These are phyloP conservation scores for Colletes latitarsis DNA, from an alignment of 1,140 invertebrate genomes.

Conservation along the genomic window DNA sequence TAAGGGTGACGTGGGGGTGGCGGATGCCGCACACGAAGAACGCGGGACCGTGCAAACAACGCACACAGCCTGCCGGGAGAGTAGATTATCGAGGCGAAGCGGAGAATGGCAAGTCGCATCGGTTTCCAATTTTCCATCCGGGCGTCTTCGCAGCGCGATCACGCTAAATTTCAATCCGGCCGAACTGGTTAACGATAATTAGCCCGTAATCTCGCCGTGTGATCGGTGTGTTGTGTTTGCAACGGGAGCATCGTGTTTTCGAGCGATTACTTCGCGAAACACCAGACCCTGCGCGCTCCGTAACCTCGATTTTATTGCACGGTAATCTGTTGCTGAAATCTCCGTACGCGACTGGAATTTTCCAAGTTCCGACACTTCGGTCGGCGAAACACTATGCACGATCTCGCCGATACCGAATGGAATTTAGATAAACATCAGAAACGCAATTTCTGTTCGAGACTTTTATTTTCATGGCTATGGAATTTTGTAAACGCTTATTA, in stretches of 20 bases:
- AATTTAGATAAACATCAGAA: too few species aligned
- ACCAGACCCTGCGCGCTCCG: neutral
- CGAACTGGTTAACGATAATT: slow-evolving; percentile 73
- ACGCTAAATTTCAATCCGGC: slow-evolving; percentile 68
- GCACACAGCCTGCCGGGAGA: neutral
- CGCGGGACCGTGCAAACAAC: neutral
- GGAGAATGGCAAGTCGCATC: slow-evolving; percentile 11
- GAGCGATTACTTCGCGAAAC: neutral
- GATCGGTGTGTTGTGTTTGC: slow-evolving; percentile 5
- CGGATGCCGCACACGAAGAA: neutral
- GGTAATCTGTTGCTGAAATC: neutral
- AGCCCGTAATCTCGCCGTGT: slow-evolving; percentile 64
- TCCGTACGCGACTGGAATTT: neutral
- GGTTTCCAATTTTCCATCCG: slow-evolving; percentile 10
- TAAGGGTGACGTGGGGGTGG: neutral
- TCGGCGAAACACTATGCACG: too few species aligned
- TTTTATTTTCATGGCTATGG: too few species aligned
- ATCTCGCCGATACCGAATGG: too few species aligned
- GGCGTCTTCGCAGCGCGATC: neutral
- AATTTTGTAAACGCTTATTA: too few species aligned
- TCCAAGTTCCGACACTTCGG: too few species aligned
- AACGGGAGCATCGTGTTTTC: neutral
- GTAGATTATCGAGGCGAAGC: neutral
- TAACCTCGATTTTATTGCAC: neutral
- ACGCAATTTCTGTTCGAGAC: too few species aligned